phyloP scores from a whole-genome alignment of 64 coral and sea anemone genomes.

The Actinia tenebrosa region DNA sequence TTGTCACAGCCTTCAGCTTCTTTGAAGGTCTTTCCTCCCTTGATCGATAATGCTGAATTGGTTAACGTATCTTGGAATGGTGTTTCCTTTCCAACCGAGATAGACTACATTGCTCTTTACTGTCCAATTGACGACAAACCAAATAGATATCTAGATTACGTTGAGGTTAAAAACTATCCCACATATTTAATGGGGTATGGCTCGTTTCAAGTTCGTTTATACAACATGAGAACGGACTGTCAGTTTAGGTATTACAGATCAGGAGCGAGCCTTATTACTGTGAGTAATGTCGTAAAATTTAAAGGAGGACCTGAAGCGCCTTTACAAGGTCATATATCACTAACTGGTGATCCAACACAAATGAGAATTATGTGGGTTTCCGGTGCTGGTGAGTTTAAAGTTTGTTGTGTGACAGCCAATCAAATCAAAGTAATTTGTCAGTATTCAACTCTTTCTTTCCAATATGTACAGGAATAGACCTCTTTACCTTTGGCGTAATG shows the following conservation, averaged over 20 bases:
- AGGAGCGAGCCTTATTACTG: slow-evolving; percentile 28
- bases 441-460: too few species aligned
- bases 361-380: slow-evolving; percentile 98
- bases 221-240: slow-evolving; percentile 74
- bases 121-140: slow-evolving; percentile 44
- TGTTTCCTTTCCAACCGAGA: slow-evolving; percentile 25
- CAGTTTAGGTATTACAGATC: slow-evolving; percentile 67
- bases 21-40: slow-evolving; percentile 56
- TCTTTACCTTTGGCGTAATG: too few species aligned
- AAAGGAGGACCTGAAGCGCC: slow-evolving; percentile 52
- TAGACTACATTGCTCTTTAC: slow-evolving; percentile 49
- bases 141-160: slow-evolving; percentile 60
- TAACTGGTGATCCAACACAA: slow-evolving; percentile 44
- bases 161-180: slow-evolving; percentile 29
- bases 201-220: slow-evolving; percentile 47
- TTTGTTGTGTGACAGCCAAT: background rate
- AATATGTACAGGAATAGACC: too few species aligned
- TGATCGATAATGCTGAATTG: slow-evolving; percentile 52
- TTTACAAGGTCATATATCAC: slow-evolving; percentile 66
- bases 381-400: slow-evolving; percentile 61
- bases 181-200: slow-evolving; percentile 71
- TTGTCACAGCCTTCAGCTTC: slow-evolving; percentile 26
- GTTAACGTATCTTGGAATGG: slow-evolving; percentile 65
- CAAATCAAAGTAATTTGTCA: too few species aligned
- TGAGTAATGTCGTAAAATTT: slow-evolving; percentile 65